Base-by-base conservation (phyloP, 2,113 vertebrate species). In the human (Homo sapiens) region DNA sequence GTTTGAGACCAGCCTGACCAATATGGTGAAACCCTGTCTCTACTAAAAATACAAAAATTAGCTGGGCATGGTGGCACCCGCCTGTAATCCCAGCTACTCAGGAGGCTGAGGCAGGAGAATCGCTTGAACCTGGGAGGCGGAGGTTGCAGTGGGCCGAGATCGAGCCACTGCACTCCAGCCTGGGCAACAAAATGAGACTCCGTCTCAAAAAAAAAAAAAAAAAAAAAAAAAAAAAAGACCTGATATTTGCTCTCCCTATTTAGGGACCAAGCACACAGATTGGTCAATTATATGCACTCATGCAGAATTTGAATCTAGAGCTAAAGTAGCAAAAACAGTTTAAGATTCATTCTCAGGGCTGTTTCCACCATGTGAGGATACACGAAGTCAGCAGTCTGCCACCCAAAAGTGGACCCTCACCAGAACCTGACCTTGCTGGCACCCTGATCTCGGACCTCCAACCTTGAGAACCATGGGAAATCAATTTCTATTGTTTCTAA, bases 321-420 rank as follows among this genome's bases (percentile, higher is more conserved):
- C 23, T 89, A 66, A 50, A 43, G n/a, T 38, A 82, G 11, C 27
- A 89, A 76, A 38, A 40, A 86, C 35, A 90, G 23, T 40, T 96
- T 87, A 95, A 93, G 92, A 94, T 79, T 85, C 80, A 68, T 87
- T 89, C 73, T 57, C 76, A 76, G 13, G 55, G 7, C 25, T 55
- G 27, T 92, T 55, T 76, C n/a, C 17, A 18, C 22, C 52, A 80
- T 22, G 6, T 35, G 35, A 91, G 23, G 40, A 72, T 32, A 35
- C 18, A 45, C 20, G 18, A 75, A 87, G 25, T 17, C 61, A 27
- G 27, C 43, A 81, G 43, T 73, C 52, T 78, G 23, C 40, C 43
- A 55, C 30, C 43, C n/a, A 66, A 64, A 66, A 76, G 23, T 61
- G 38, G 73, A n/a, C 38, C 50, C 14, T 82, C 27, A 76, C 45